Base-by-base conservation (phyloP, 2,888 invertebrate species). In the Amphimallon solstitiale region DNA sequence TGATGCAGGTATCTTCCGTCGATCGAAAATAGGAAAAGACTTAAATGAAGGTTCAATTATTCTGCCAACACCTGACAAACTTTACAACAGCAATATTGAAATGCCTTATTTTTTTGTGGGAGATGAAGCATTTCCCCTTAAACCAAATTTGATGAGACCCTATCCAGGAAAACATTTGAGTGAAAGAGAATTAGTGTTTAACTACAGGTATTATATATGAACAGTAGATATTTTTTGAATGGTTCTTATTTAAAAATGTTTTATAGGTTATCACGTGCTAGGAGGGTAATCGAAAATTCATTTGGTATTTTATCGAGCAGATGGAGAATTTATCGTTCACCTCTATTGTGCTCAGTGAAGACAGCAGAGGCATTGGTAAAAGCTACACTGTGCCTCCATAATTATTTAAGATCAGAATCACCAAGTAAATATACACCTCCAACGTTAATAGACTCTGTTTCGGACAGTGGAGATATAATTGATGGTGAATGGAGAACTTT, bases 111-210 rank as follows among this genome's bases (percentile, higher is more conserved):
- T 51, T 10, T 29, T n/a, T n/a, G n/a, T n/a, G n/a, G n/a, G n/a
- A n/a, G n/a, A n/a, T n/a, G n/a, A n/a, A n/a, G n/a, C n/a, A 14
- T 51, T 51, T 51, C 29, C 10, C n/a, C 51, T 51, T 2, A 51
- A 29, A 14, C 29, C 23, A 29, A 21, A 23, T 51, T 2, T 51
- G 21, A 51, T 51, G 51, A 21, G 29, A 14, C 51, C 51, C 14
- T 19, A 51, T 51, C 12, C 29, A n/a, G 51, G 51, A n/a, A 51
- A 51, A 14, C 10, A 23, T 1, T 29, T 51, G 29, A 23, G 23
- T 10, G 23, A 23, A n/a, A 51, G n/a, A 51, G 29, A 51, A 14
- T 19, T 19, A 48, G 21, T 5, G 21, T 5, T 48, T 21, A 48
- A 48, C 48, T 48, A 48, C 21, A 17, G 48, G 7, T 7, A 21